phyloP scores from a whole-genome alignment of 2,888 invertebrate species.

The Meloe dianella region DNA sequence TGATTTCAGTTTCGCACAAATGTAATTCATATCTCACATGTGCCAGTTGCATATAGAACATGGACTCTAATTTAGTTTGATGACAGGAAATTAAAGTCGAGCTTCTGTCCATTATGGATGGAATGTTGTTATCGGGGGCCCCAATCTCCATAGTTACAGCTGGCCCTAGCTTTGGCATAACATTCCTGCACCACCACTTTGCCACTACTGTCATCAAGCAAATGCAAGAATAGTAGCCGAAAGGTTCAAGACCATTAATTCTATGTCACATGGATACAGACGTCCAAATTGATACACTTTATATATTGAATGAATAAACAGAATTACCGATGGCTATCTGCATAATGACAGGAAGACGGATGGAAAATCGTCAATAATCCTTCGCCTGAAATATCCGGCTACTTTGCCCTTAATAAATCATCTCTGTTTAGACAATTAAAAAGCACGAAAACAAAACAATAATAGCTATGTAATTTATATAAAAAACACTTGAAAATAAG shows the following conservation, averaged over 20 bases:
- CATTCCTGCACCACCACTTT: constrained; percentile 37
- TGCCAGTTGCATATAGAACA: constrained; percentile 46
- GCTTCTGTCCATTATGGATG: constrained; percentile 55
- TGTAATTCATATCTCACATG: constrained; percentile 43
- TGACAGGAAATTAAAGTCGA: constrained; percentile 58
- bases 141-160: constrained; percentile 55
- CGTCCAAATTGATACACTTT: not conserved
- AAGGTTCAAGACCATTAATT: not conserved
- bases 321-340: constrained; percentile 19
- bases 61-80: constrained; percentile 53
- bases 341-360: constrained; percentile 7
- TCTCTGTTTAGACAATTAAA: not conserved
- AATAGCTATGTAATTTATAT: not conserved
- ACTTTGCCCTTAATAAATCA: not conserved
- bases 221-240: not conserved
- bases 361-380: constrained; percentile 11
- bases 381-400: constrained; percentile 13
- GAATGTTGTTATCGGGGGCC: constrained; percentile 51
- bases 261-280: not conserved
- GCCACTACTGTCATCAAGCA: not conserved
- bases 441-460: not conserved
- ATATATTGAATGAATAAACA: constrained; percentile 12
- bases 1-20: constrained; percentile 20
- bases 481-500: not conserved
- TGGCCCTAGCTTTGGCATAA: constrained; percentile 46